Evolutionary conservation across 2,888 invertebrate species (phyloP), one percentile per base, ranked within the genome.

Genomic region (Ypsolopha sequella): DNA sequence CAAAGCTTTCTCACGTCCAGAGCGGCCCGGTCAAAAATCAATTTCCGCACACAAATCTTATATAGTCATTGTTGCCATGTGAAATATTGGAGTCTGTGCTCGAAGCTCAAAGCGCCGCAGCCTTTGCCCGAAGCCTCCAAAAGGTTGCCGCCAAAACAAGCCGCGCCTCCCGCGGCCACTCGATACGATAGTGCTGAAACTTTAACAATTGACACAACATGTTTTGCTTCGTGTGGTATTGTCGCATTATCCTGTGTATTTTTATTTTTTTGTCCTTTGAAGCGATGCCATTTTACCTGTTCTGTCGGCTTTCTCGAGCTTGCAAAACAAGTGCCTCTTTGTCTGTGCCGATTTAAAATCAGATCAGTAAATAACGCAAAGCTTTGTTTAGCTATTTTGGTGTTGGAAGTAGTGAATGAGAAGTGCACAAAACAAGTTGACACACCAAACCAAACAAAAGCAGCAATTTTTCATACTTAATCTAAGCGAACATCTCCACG

Each of bases 41-140:
- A 85, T 85, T 84, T 86, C 86, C 85, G 86, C 84, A 85, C 80
- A 85, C 84, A 84, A 85, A 82, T 84, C 76, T 78, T 72, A 67
- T 76, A 58, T 58, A 61, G 80, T 84, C 84, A 85, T 86, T 86
- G 86, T 85, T 75, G 77, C 65, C 61, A 65, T 73, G 76, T 80
- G 77, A 84, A 76, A 77, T 84, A 84, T 81, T 76, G 72, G 59
- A 14, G 68, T 68, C 70, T 67, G 69, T 66, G 66, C 65, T 64
- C 58, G 61, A 66, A 58, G 62, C 66, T 64, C 65, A 73, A 74
- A 71, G 63, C 69, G 70, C 73, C 73, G 73, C 55, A 51, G 56
- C 65, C 55, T 71, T 75, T 73, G 66, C 62, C 58, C 61, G 57
- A 52, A 54, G 55, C 57, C 60, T 56, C 58, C 54, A 61, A 63